Conservation (phyloP, 2,797 vertebrate species). For the Myotis pilosus region DNA sequence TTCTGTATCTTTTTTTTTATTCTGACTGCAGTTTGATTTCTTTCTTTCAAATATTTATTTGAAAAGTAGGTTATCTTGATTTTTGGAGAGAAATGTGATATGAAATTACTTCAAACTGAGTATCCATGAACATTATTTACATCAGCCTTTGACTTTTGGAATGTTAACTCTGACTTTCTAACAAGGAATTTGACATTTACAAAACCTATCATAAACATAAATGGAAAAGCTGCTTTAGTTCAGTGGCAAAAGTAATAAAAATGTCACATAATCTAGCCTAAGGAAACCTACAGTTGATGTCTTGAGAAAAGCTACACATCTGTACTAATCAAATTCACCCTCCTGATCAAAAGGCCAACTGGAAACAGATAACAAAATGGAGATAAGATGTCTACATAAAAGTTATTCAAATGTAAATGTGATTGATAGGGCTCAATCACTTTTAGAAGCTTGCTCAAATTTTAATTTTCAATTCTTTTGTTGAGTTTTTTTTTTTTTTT, state of each 20-base stretch:
- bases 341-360: neutral
- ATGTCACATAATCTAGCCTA: conserved; percentile 33
- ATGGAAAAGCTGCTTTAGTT: conserved; percentile 55
- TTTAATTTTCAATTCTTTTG: conserved; percentile 34
- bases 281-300: conserved; percentile 8
- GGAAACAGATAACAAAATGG: neutral
- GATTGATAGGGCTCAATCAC: neutral
- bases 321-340: neutral
- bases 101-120: neutral
- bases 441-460: conserved; percentile 30
- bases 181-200: conserved; percentile 69
- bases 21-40: neutral
- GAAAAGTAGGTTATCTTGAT: neutral
- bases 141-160: conserved; percentile 56
- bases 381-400: neutral
- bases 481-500: neutral
- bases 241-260: conserved; percentile 63
- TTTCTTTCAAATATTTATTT: conserved; percentile 45
- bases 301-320: conserved; percentile 16
- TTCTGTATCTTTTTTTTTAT: neutral
- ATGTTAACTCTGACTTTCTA: conserved; percentile 54
- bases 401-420: neutral
- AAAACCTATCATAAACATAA: conserved; percentile 63
- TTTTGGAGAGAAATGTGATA: neutral
- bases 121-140: conserved; percentile 29